These are phyloP conservation scores for Lordiphosa andalusiaca DNA, from an alignment of 2,888 invertebrate genomes.

Conservation along the genomic window DNA sequence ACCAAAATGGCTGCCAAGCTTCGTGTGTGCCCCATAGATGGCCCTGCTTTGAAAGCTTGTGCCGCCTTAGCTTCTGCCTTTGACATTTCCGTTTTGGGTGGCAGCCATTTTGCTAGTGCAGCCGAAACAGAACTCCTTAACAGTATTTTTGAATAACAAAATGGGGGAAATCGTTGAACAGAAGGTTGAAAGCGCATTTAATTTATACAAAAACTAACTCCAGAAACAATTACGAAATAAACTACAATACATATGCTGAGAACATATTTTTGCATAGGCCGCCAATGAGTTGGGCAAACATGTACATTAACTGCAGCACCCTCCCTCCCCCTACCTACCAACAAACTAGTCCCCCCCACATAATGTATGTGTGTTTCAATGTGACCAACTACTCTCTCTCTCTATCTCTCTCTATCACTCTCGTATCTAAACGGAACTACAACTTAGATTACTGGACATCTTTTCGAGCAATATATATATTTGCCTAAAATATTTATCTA, in stretches of 20 bases:
- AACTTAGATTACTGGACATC: slow-evolving; percentile 47
- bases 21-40: slow-evolving; percentile 17
- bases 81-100: slow-evolving; percentile 40
- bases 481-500: slow-evolving; percentile 65
- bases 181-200: slow-evolving; percentile 72
- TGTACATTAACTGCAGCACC: no score
- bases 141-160: slow-evolving; percentile 59
- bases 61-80: slow-evolving; percentile 47
- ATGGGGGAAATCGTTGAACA: slow-evolving; percentile 26
- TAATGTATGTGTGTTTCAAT: slow-evolving; percentile 24
- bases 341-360: slow-evolving; percentile 3
- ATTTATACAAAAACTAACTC: slow-evolving; percentile 38
- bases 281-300: no score
- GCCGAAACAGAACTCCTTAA: slow-evolving; percentile 52
- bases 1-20: slow-evolving; percentile 45
- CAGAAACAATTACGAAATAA: slow-evolving; percentile 20
- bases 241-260: slow-evolving; percentile 26
- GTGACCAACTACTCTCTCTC: slow-evolving; percentile 31
- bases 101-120: slow-evolving; percentile 47
- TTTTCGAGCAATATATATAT: slow-evolving; percentile 68
- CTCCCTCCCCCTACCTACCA: slow-evolving; percentile 9
- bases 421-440: slow-evolving; percentile 26
- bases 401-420: neutral
- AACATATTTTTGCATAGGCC: slow-evolving; percentile 7
- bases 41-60: slow-evolving; percentile 16